Evolutionary conservation across 2,797 vertebrate genomes (phyloP).

Genomic region (Amphiprion clarkii): DNA sequence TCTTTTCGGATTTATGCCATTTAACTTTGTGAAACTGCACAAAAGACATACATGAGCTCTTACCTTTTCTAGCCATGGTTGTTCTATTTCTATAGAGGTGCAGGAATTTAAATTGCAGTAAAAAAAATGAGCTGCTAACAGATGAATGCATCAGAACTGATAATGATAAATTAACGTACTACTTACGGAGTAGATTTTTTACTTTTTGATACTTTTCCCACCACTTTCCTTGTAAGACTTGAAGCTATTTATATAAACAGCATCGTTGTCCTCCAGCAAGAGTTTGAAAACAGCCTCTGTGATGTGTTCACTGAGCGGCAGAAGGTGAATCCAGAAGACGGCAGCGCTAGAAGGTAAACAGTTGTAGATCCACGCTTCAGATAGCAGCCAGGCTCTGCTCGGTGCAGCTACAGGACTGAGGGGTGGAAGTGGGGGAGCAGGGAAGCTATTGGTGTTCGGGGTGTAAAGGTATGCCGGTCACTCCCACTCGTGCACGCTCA

Average conservation of each 20-base stretch:
- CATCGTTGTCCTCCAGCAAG: neutral
- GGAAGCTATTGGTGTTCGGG: slow-evolving; percentile 55
- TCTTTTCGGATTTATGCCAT: too few species aligned
- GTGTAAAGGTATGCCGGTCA: slow-evolving; percentile 76
- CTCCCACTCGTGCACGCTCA: slow-evolving; percentile 62
- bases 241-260: neutral
- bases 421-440: slow-evolving; percentile 47
- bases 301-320: neutral
- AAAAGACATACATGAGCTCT: too few species aligned
- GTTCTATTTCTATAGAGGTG: too few species aligned
- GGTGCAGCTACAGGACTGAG: slow-evolving; percentile 39
- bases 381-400: slow-evolving; percentile 40
- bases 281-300: slow-evolving; percentile 9
- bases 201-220: neutral
- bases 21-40: too few species aligned
- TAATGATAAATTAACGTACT: neutral
- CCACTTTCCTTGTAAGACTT: neutral
- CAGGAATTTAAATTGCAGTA: too few species aligned
- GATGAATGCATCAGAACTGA: neutral
- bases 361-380: slow-evolving; percentile 60
- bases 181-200: too few species aligned
- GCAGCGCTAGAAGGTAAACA: slow-evolving; percentile 41
- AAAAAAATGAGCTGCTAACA: too few species aligned
- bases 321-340: slow-evolving; percentile 2
- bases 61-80: too few species aligned